These are phyloP conservation scores for Sarcophilus harrisii DNA, from an alignment of 2,797 vertebrate genomes.

Conservation along the genomic window DNA sequence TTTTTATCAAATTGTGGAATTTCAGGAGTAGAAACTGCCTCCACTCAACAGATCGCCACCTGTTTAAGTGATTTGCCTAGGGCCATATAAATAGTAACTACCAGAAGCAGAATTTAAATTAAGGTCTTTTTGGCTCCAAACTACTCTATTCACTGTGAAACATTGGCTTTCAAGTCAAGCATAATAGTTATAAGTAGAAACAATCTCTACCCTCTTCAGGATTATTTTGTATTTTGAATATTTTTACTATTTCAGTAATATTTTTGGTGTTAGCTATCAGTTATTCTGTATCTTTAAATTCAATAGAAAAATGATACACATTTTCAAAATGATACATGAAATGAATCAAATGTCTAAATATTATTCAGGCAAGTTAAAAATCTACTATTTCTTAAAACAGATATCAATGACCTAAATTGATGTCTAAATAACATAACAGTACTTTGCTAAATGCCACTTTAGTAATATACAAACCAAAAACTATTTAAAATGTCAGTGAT, in stretches of 20 bases:
- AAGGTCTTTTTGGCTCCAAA: neutral
- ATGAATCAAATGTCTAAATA: neutral
- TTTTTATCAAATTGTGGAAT: neutral
- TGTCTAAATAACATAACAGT: neutral
- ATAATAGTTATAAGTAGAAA: neutral
- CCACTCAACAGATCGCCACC: neutral
- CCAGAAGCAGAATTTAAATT: neutral
- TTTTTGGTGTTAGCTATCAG: neutral
- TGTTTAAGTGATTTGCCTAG: neutral
- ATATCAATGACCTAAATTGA: neutral
- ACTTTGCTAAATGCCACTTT: neutral
- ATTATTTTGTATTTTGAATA: neutral
- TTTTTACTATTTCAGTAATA: neutral
- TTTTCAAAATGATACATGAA: neutral
- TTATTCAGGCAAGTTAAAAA: neutral
- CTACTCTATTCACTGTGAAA: neutral
- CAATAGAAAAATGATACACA: neutral
- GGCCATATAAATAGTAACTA: neutral
- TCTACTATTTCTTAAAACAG: neutral
- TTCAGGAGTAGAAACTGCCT: neutral
- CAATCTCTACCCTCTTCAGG: neutral
- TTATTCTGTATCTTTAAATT: neutral
- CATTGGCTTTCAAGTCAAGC: neutral
- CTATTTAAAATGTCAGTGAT: conserved; percentile 50
- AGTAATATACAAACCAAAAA: conserved; percentile 50